Conservation (phyloP, 2,113 vertebrate genomes). For the Sander lucioperca region DNA sequence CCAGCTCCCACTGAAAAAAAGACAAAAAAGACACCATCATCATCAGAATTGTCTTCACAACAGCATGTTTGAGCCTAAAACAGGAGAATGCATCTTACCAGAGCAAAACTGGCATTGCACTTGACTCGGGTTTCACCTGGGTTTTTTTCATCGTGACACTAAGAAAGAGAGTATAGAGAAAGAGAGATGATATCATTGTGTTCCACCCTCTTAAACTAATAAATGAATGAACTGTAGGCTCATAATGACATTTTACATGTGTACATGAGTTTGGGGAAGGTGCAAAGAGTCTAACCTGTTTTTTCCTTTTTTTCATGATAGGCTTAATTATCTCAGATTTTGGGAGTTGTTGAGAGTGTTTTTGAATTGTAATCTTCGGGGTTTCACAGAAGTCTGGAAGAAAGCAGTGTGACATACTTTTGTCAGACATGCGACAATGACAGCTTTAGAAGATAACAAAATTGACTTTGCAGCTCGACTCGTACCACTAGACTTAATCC, state of each 20-base stretch:
- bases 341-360: no score
- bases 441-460: neutral
- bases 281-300: neutral
- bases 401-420: neutral
- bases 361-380: conserved; percentile 31
- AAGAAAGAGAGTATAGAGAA: neutral
- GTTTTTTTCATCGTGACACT: neutral
- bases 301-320: neutral
- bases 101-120: neutral
- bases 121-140: rapidly evolving
- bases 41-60: neutral
- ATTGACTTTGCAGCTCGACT: neutral
- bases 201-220: neutral
- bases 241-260: neutral
- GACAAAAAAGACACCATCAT: neutral
- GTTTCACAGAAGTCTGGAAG: conserved; percentile 41
- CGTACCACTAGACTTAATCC: conserved; percentile 58
- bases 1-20: conserved; percentile 70
- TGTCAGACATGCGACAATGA: neutral
- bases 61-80: neutral
- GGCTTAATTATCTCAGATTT: neutral
- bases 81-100: conserved; percentile 27
- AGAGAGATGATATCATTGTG: neutral
- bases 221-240: neutral
- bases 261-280: no score